phyloP scores from a whole-genome alignment of 2,113 vertebrate species.

The Centropristis striata region DNA sequence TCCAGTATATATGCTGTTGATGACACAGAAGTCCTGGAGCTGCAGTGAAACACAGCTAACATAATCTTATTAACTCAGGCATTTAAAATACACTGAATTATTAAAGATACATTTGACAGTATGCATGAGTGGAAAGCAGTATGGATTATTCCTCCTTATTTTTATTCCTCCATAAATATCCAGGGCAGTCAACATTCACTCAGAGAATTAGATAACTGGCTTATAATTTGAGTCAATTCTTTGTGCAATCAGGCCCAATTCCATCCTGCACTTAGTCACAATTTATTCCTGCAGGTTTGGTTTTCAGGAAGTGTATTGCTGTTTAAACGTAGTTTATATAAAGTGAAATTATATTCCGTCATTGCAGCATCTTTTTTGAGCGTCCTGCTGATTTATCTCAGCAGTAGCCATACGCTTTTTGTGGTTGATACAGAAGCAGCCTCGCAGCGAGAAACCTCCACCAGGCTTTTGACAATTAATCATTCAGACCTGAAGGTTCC shows the following conservation, averaged over 20 bases:
- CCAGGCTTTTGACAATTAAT: constrained; percentile 76
- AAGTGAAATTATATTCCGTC: constrained; percentile 25
- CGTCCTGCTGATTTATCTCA: constrained; percentile 20
- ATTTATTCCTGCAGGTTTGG: neutral
- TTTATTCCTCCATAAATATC: constrained; percentile 44
- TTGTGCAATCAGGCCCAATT: constrained; percentile 14
- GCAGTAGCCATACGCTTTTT: constrained; percentile 8
- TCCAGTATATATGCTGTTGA: constrained; percentile 1
- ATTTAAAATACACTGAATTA: constrained; percentile 57
- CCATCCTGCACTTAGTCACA: neutral
- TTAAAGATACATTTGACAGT: constrained; percentile 50
- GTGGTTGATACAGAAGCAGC: constrained; percentile 41
- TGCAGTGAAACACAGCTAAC: constrained; percentile 3
- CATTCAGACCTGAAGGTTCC: constrained; percentile 80
- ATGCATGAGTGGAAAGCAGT: constrained; percentile 30
- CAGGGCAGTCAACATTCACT: constrained; percentile 11
- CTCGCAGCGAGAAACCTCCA: constrained; percentile 59
- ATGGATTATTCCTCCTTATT: constrained; percentile 44
- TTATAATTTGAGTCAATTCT: constrained; percentile 10
- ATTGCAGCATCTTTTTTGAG: neutral
- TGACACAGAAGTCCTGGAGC: constrained; percentile 4
- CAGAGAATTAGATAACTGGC: constrained; percentile 24
- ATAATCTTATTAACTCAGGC: constrained; percentile 53
- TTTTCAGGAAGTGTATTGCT: neutral
- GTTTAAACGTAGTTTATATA: constrained; percentile 18